Conservation (phyloP, 2,888 invertebrate genomes). For the Tenodera sinensis region DNA sequence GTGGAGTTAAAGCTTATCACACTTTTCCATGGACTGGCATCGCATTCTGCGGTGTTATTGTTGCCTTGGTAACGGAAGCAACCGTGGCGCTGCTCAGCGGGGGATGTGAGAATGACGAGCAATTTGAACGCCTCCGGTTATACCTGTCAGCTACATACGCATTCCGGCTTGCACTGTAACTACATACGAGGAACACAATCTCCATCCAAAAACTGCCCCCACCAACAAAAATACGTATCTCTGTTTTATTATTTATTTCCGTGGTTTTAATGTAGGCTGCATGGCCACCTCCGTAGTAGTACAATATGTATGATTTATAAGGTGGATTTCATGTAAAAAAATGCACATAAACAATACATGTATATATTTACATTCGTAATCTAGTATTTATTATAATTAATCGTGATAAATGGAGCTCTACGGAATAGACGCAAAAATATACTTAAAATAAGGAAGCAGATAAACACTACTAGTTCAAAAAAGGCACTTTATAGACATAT, state of each 20-base stretch:
- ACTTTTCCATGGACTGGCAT: conserved; percentile 12
- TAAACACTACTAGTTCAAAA: no score
- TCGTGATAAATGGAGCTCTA: no score
- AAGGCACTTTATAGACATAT: no score
- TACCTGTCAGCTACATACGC: conserved; percentile 8
- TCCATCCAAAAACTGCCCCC: neutral
- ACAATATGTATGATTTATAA: no score
- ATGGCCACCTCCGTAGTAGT: no score
- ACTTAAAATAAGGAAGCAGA: no score
- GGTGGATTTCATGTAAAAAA: no score
- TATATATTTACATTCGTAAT: no score
- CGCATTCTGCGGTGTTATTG: conserved; percentile 16
- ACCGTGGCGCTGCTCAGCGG: conserved; percentile 20
- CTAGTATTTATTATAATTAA: no score
- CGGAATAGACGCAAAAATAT: no score
- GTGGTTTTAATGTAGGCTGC: no score
- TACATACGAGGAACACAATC: neutral
- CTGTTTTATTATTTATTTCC: neutral
- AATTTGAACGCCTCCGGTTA: conserved; percentile 23
- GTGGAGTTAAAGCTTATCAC: neutral
- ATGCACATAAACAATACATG: no score
- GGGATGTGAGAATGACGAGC: conserved; percentile 21
- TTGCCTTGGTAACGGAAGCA: conserved; percentile 17
- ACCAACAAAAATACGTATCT: neutral
- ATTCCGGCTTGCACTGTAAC: neutral